These are phyloP conservation scores for Phasia obesa DNA, from an alignment of 2,888 invertebrate species.

Conservation along the genomic window DNA sequence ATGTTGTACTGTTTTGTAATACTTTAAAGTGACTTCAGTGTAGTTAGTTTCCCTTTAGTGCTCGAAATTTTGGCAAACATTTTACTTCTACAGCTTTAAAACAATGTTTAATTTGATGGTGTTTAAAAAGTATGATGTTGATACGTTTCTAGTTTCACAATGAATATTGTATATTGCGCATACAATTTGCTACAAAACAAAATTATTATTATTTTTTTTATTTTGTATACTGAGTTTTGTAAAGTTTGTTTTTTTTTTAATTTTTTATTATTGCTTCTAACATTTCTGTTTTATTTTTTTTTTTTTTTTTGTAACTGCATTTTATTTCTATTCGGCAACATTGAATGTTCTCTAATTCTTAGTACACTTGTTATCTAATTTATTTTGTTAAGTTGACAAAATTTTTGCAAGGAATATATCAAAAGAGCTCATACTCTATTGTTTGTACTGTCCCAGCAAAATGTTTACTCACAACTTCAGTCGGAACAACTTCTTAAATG, in stretches of 20 bases:
- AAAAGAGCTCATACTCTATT: too few species aligned
- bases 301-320: conserved; percentile 24
- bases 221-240: background rate
- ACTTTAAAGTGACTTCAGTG: too few species aligned
- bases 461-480: too few species aligned
- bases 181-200: too few species aligned
- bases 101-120: conserved; percentile 68
- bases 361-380: conserved; percentile 65
- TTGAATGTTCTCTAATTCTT: conserved; percentile 51
- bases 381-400: conserved; percentile 62
- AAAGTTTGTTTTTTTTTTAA: background rate
- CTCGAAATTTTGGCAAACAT: too few species aligned
- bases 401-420: conserved; percentile 53
- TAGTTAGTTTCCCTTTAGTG: too few species aligned
- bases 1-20: too few species aligned
- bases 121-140: conserved; percentile 59
- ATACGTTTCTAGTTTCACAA: conserved; percentile 36
- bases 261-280: conserved; percentile 6
- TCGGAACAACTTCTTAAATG: too few species aligned
- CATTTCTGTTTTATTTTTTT: background rate
- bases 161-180: conserved; percentile 36
- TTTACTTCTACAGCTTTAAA: conserved; percentile 61
- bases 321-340: conserved; percentile 23
- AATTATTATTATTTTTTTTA: background rate
- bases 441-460: too few species aligned